These are phyloP conservation scores for Eumaeus atala DNA, from an alignment of 1,140 invertebrate species.

Conservation along the genomic window DNA sequence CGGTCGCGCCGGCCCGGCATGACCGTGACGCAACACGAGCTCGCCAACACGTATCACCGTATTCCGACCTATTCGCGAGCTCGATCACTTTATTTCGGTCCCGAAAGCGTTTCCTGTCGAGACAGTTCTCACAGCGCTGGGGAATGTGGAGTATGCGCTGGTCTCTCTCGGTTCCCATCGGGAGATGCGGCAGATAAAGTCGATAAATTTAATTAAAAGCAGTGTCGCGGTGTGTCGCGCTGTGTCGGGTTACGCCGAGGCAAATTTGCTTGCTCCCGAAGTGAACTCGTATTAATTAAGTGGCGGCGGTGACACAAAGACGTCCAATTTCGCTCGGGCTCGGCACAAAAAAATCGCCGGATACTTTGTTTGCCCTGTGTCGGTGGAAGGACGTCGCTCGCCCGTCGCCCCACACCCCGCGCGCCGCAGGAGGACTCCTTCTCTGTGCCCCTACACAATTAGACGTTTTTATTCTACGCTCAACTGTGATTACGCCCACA, in stretches of 20 bases:
- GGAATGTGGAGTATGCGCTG: constrained; percentile 50
- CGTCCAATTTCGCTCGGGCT: constrained; percentile 4
- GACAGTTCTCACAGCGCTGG: constrained; percentile 45
- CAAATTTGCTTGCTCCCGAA: constrained; percentile 45
- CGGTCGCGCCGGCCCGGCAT: no score
- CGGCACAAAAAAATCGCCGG: constrained; percentile 24
- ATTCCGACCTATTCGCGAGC: no score
- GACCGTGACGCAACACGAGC: no score
- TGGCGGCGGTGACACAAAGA: constrained; percentile 27
- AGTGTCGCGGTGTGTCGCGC: constrained; percentile 30
- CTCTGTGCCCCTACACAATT: constrained; percentile 5
- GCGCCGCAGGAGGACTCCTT: constrained; percentile 10
- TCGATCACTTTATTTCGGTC: constrained; percentile 24
- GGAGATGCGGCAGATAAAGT: constrained; percentile 42
- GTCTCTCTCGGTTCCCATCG: constrained; percentile 50
- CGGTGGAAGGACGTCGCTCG: constrained; percentile 8
- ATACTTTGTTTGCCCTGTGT: constrained; percentile 23
- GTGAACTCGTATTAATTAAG: constrained; percentile 30
- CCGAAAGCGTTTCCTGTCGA: constrained; percentile 21
- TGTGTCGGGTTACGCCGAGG: background rate
- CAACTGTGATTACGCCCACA: no score
- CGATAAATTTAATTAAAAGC: constrained; percentile 68
- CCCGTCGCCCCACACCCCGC: background rate
- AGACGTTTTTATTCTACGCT: no score
- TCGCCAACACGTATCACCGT: no score